Conservation (phyloP, 1,140 invertebrate species). For the Cotesia typhae region DNA sequence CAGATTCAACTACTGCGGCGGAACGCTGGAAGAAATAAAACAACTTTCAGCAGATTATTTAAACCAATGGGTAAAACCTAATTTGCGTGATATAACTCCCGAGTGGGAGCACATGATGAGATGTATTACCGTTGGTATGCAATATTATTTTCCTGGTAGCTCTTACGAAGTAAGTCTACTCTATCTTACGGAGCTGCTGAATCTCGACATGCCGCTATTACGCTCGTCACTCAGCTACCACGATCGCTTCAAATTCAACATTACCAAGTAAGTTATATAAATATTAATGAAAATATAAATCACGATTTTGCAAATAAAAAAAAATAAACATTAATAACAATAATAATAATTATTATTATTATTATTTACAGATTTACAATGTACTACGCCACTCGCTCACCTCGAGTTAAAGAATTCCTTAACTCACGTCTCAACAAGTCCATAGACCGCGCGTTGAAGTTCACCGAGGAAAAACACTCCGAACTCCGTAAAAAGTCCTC, state of each 20-base stretch:
- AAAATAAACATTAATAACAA: too few species aligned
- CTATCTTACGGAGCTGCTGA: conserved; percentile 51
- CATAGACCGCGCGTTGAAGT: too few species aligned
- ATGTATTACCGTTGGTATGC: conserved; percentile 54
- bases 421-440: too few species aligned
- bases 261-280: conserved; percentile 39
- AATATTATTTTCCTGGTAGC: conserved; percentile 50
- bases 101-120: conserved; percentile 64
- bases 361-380: too few species aligned
- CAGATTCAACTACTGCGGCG: conserved; percentile 69
- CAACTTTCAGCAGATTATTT: conserved; percentile 57
- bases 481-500: too few species aligned
- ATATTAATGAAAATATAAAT: too few species aligned
- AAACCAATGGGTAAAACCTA: conserved; percentile 56
- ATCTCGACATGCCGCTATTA: conserved; percentile 51
- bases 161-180: conserved; percentile 51
- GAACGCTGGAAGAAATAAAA: conserved; percentile 55
- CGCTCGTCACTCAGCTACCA: conserved; percentile 47
- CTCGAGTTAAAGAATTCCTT: too few species aligned
- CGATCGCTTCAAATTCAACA: conserved; percentile 40
- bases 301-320: too few species aligned
- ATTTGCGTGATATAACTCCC: conserved; percentile 51
- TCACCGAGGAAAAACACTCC: too few species aligned
- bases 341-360: too few species aligned
- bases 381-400: too few species aligned